phyloP scores from a whole-genome alignment of 2,113 vertebrate species.

The Casuarius casuarius region DNA sequence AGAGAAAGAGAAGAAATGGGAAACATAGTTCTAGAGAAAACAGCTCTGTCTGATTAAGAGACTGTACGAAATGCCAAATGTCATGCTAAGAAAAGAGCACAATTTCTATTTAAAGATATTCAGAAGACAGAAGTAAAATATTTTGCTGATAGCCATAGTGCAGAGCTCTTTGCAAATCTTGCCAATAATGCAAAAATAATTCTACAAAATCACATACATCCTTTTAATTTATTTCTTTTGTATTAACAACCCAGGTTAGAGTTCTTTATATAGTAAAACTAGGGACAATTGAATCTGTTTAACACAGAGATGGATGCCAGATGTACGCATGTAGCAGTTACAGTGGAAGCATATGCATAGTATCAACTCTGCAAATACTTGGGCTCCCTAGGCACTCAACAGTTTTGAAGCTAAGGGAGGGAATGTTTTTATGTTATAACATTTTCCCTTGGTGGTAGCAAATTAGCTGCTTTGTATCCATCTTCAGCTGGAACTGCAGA shows the following conservation, averaged over 20 bases:
- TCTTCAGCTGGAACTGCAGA: constrained; percentile 48
- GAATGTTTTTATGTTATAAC: constrained; percentile 75
- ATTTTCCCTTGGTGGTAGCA: constrained; percentile 74
- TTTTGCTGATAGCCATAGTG: not conserved
- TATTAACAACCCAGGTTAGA: constrained; percentile 27
- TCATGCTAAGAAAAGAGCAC: not conserved
- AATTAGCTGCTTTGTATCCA: constrained; percentile 74
- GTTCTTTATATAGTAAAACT: constrained; percentile 7
- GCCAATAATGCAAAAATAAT: not conserved
- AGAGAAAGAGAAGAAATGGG: constrained; percentile 14
- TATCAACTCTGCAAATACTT: constrained; percentile 70
- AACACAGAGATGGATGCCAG: constrained; percentile 61
- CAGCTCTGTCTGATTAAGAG: constrained; percentile 28
- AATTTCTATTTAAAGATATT: constrained; percentile 38
- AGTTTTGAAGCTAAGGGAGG: constrained; percentile 70
- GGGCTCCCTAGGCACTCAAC: constrained; percentile 39
- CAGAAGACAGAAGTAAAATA: constrained; percentile 39
- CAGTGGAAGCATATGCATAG: constrained; percentile 61
- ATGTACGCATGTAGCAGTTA: constrained; percentile 49
- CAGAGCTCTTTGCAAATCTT: not conserved
- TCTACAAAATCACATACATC: not conserved
- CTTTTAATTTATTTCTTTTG: not conserved
- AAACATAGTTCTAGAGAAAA: constrained; percentile 34
- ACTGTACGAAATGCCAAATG: not conserved
- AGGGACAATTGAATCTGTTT: constrained; percentile 63